phyloP scores from a whole-genome alignment of 2,797 vertebrate genomes.

The Pteronotus mesoamericanus region DNA sequence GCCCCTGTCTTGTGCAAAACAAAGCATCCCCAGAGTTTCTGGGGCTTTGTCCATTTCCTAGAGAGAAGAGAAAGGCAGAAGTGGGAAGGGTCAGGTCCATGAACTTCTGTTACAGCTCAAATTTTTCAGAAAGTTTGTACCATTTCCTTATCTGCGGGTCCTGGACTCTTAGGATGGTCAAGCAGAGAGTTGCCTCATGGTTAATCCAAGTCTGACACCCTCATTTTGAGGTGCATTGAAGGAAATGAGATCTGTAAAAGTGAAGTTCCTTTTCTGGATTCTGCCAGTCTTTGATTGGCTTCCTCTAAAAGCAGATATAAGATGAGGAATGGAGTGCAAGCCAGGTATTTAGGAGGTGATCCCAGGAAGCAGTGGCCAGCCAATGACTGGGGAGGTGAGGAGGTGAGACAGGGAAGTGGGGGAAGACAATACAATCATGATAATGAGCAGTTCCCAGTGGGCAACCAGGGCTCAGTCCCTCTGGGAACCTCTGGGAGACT shows the following conservation, averaged over 20 bases:
- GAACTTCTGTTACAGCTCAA: background rate
- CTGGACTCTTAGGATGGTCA: background rate
- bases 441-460: background rate
- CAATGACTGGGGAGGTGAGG: background rate
- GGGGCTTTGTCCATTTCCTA: background rate
- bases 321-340: background rate
- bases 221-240: background rate
- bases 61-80: background rate
- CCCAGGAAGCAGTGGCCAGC: background rate
- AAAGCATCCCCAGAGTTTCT: constrained; percentile 49
- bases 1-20: constrained; percentile 77
- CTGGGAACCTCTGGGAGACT: background rate
- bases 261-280: background rate
- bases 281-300: background rate
- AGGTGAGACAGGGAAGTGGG: background rate
- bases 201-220: background rate
- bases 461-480: background rate
- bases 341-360: background rate
- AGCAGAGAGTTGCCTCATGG: background rate
- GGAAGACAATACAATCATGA: background rate
- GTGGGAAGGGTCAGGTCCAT: background rate
- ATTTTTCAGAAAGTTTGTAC: background rate
- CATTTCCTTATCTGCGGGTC: background rate
- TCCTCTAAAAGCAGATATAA: background rate
- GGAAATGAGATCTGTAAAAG: background rate